Evolutionary conservation across 2,888 invertebrate species (phyloP).

Genomic region (Ectemnius lituratus): DNA sequence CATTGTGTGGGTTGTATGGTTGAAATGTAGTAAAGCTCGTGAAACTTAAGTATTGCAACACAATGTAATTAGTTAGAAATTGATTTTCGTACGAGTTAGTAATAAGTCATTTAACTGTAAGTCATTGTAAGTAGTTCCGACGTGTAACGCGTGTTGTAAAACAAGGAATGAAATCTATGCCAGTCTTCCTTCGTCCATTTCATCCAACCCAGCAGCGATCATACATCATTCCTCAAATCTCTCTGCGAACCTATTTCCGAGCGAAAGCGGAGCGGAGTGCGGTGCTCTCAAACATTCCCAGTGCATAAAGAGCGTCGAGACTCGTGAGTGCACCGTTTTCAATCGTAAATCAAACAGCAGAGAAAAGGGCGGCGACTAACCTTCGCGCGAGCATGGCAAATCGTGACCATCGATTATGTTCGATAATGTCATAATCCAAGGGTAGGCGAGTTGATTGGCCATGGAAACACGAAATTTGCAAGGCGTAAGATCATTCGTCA

Average conservation of each 20-base stretch:
- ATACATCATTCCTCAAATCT: conserved; percentile 53
- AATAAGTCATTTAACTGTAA: conserved; percentile 32
- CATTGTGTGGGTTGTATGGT: too few species aligned
- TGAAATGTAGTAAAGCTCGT: too few species aligned
- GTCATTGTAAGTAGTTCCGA: conserved; percentile 15
- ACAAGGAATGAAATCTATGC: conserved; percentile 37
- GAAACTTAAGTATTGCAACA: too few species aligned
- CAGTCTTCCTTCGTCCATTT: conserved; percentile 20
- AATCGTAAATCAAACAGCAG: conserved; percentile 54
- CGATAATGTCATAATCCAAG: conserved; percentile 59
- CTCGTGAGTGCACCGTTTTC: conserved; percentile 20
- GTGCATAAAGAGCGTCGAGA: neutral
- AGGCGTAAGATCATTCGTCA: neutral
- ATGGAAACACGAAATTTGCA: conserved; percentile 15
- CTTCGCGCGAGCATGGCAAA: conserved; percentile 47
- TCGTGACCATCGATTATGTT: conserved; percentile 56
- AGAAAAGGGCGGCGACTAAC: conserved; percentile 46
- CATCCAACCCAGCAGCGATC: conserved; percentile 36
- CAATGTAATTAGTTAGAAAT: too few species aligned
- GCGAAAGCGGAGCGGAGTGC: conserved; percentile 20
- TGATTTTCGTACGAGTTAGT: too few species aligned
- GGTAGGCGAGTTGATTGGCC: neutral
- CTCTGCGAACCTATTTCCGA: conserved; percentile 27
- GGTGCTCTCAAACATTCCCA: conserved; percentile 11
- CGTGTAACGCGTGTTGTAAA: conserved; percentile 32